phyloP scores from a whole-genome alignment of 1,140 invertebrate genomes.

The fruit fly (Drosophila melanogaster) region DNA sequence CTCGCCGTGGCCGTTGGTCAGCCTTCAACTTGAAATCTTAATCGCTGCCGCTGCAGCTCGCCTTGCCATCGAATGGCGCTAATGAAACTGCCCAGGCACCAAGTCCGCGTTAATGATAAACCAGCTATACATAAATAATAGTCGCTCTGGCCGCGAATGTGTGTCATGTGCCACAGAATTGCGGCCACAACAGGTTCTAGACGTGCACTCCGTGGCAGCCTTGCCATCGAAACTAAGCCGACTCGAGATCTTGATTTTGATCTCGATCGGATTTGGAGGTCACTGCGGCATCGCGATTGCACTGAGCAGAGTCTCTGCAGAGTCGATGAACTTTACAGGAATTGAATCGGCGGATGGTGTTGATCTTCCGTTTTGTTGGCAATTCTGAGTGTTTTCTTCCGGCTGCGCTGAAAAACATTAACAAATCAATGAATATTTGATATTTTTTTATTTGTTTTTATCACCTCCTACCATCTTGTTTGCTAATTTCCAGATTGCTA shows the following conservation, averaged over 20 bases:
- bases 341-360: conserved; percentile 25
- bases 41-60: conserved; percentile 35
- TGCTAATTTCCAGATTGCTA: too few species aligned
- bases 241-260: conserved; percentile 30
- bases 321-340: conserved; percentile 73
- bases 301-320: conserved; percentile 15
- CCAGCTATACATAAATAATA: conserved; percentile 12
- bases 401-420: neutral
- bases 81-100: conserved; percentile 27
- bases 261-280: conserved; percentile 16
- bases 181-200: conserved; percentile 50
- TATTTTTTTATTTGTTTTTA: too few species aligned
- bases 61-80: conserved; percentile 47
- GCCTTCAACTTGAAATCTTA: conserved; percentile 75
- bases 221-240: conserved; percentile 23
- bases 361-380: conserved; percentile 37
- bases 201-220: conserved; percentile 41
- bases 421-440: too few species aligned
- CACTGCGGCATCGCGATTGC: conserved; percentile 7
- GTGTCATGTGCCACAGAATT: conserved; percentile 55
- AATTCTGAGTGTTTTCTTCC: conserved; percentile 26
- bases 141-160: conserved; percentile 20
- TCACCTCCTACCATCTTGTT: too few species aligned
- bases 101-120: conserved; percentile 16
- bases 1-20: conserved; percentile 49